Percentiles rank a stretch among this genome's conserved stretches.
Conservation (phyloP, 1,140 invertebrate genomes). For the Camponotus pennsylvanicus region DNA sequence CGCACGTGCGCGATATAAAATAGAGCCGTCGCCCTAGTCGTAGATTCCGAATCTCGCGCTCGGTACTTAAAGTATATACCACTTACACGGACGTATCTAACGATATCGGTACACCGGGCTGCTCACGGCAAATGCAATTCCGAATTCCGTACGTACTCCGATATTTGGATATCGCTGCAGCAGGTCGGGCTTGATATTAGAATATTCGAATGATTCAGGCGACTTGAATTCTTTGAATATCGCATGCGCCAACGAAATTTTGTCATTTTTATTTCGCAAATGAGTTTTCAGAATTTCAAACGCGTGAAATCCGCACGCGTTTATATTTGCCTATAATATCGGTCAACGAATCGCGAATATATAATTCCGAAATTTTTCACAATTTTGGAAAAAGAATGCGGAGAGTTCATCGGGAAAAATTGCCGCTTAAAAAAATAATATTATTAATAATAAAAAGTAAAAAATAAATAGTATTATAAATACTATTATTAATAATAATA, state of each 20-base stretch:
- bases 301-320: slow-evolving; percentile 4
- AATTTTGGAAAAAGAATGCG: not conserved
- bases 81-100: slow-evolving; percentile 38
- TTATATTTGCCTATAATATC: not conserved
- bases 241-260: slow-evolving; percentile 44
- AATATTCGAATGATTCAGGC: slow-evolving; percentile 51
- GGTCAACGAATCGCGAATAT: not conserved
- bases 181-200: slow-evolving; percentile 43
- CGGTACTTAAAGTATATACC: slow-evolving; percentile 18
- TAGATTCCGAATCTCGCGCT: slow-evolving; percentile 36
- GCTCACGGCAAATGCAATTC: slow-evolving; percentile 46
- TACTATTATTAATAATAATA: too few species aligned
- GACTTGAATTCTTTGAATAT: slow-evolving; percentile 61
- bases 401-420: not conserved
- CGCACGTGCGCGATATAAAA: slow-evolving; percentile 9
- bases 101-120: slow-evolving; percentile 43
- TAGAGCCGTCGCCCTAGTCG: not conserved
- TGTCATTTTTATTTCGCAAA: slow-evolving; percentile 47
- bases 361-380: too few species aligned
- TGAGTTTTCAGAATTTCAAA: slow-evolving; percentile 42
- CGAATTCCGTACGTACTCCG: slow-evolving; percentile 56
- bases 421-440: too few species aligned
- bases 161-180: slow-evolving; percentile 61
- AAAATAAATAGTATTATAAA: too few species aligned
- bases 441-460: too few species aligned